These are phyloP conservation scores for Augiades crinisus DNA, from an alignment of 2,888 invertebrate genomes.

Conservation along the genomic window DNA sequence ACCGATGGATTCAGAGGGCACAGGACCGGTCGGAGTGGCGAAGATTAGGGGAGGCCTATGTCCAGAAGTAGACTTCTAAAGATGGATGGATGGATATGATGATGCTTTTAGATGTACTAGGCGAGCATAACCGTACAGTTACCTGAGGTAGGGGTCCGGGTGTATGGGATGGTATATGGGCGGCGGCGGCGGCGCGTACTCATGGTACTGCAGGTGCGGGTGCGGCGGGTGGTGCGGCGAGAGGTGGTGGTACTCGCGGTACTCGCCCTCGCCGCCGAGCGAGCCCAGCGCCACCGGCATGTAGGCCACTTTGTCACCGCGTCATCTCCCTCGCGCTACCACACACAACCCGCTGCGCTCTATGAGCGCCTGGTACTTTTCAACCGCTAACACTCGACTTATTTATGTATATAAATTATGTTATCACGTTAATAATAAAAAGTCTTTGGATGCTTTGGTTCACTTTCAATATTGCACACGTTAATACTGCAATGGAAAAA, in stretches of 20 bases:
- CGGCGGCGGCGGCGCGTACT: constrained; percentile 82
- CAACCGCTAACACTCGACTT: neutral
- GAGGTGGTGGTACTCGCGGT: constrained; percentile 72
- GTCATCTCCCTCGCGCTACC: constrained; percentile 59
- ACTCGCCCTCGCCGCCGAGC: constrained; percentile 84
- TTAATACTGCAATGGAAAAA: constrained; percentile 15
- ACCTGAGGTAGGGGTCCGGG: constrained; percentile 74
- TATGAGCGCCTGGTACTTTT: constrained; percentile 41
- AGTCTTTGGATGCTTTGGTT: constrained; percentile 60
- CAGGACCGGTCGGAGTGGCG: no score
- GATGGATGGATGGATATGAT: no score
- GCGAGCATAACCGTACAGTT: constrained; percentile 30
- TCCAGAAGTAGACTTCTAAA: no score
- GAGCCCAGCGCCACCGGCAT: constrained; percentile 84
- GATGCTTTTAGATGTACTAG: neutral
- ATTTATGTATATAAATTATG: constrained; percentile 19
- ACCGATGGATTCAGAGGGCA: no score
- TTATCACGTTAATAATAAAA: constrained; percentile 24
- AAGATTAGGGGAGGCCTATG: no score
- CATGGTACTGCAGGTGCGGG: constrained; percentile 68
- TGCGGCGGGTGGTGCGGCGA: constrained; percentile 71
- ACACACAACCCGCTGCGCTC: constrained; percentile 31
- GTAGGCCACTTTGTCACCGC: constrained; percentile 85
- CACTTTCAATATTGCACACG: constrained; percentile 36
- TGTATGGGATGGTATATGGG: constrained; percentile 66